phyloP scores from a whole-genome alignment of 2,113 vertebrate genomes.

The Silurus glanis region DNA sequence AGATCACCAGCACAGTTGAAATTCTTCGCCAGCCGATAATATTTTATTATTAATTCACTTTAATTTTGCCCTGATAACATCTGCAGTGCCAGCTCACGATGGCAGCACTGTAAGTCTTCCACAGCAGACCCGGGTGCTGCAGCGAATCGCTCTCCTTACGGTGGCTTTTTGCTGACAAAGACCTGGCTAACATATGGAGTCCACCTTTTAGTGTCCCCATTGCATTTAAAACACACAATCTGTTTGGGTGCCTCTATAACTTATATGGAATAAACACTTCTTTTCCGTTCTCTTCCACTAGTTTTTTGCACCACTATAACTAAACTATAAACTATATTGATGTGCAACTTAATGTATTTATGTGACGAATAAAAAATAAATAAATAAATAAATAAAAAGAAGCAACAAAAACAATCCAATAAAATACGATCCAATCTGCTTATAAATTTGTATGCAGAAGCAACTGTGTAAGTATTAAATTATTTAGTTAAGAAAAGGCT shows the following conservation, averaged over 20 bases:
- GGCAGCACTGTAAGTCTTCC: constrained; percentile 74
- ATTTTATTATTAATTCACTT: constrained; percentile 76
- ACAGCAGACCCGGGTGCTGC: constrained; percentile 17
- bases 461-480: not conserved
- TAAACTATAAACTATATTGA: not conserved
- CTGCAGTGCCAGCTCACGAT: constrained; percentile 63
- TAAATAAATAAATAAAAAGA: not conserved
- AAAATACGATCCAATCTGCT: not conserved
- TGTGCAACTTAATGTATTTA: not conserved
- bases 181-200: constrained; percentile 67
- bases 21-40: constrained; percentile 50
- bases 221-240: constrained; percentile 71
- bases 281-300: not conserved
- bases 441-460: not conserved
- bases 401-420: not conserved
- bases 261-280: constrained; percentile 35
- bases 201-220: constrained; percentile 62
- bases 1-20: constrained; percentile 51
- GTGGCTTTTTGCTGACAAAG: constrained; percentile 73
- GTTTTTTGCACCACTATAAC: no score
- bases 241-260: constrained; percentile 59
- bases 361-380: not conserved
- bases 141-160: constrained; percentile 67
- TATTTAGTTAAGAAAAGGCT: not conserved
- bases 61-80: constrained; percentile 80